Evolutionary conservation across 2,113 vertebrate species (phyloP).

Genomic region (Thymallus thymallus): DNA sequence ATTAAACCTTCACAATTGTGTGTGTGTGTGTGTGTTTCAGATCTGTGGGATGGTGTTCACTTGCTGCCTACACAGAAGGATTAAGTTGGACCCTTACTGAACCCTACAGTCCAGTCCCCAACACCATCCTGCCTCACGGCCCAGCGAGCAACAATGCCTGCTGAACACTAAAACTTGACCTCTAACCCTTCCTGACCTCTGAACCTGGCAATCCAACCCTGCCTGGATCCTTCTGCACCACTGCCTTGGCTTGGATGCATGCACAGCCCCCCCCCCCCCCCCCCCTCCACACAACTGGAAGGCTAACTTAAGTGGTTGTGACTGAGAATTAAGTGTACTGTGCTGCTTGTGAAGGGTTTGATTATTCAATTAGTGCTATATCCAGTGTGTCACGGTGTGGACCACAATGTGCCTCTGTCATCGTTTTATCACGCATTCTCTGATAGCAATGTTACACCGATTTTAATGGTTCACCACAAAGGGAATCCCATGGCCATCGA

Average conservation of each 20-base stretch:
- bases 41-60: constrained; percentile 82
- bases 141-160: constrained; percentile 17
- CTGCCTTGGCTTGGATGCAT: constrained; percentile 20
- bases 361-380: neutral
- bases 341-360: neutral
- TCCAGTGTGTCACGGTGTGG: constrained; percentile 7
- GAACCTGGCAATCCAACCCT: neutral
- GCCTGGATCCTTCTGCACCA: neutral
- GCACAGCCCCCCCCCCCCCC: neutral
- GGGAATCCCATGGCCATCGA: too few species aligned
- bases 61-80: constrained; percentile 77
- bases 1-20: constrained; percentile 40
- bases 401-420: constrained; percentile 40
- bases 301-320: neutral
- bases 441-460: too few species aligned
- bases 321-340: constrained; percentile 1
- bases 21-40: constrained; percentile 59
- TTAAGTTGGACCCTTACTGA: constrained; percentile 76
- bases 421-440: too few species aligned
- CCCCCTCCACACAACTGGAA: neutral
- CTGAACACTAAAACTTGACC: constrained; percentile 17
- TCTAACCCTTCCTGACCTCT: constrained; percentile 15
- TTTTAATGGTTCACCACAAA: too few species aligned
- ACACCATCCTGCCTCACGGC: constrained; percentile 2
- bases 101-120: neutral